phyloP scores from a whole-genome alignment of 2,797 vertebrate genomes.

The Brachymystax lenok region DNA sequence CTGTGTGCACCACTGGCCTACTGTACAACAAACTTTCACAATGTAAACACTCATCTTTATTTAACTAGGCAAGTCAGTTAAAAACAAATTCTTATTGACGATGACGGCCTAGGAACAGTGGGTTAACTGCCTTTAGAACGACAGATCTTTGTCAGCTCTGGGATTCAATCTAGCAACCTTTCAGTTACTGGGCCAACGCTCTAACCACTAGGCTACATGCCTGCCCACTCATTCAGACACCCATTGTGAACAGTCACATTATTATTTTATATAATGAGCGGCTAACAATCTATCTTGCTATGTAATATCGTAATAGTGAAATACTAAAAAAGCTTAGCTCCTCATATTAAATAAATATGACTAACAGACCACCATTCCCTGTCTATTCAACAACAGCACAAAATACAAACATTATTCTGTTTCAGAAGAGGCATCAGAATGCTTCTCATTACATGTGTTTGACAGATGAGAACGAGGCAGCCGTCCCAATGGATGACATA shows the following conservation, averaged over 20 bases:
- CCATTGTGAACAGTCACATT: background rate
- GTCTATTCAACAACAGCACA: background rate
- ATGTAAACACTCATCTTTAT: too few species aligned
- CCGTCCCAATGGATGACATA: constrained; percentile 49
- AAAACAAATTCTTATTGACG: too few species aligned
- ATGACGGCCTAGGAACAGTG: too few species aligned
- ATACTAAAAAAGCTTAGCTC: background rate
- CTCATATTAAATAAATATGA: constrained; percentile 18
- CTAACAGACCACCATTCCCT: background rate
- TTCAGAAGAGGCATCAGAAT: constrained; percentile 25
- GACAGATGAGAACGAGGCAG: constrained; percentile 30
- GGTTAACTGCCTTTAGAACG: too few species aligned
- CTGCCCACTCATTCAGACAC: background rate
- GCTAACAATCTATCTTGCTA: background rate
- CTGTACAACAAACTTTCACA: background rate
- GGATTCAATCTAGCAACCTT: too few species aligned
- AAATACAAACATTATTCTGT: constrained; percentile 29
- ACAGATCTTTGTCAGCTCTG: too few species aligned
- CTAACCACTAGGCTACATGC: too few species aligned
- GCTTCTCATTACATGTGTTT: constrained; percentile 37
- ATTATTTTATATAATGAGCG: background rate
- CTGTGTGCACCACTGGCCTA: constrained; percentile 13
- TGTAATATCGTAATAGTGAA: background rate
- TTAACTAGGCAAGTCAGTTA: too few species aligned
- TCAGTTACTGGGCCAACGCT: too few species aligned